A percentile compares a stretch with the other conserved stretches of the same genome.
phyloP scores from a whole-genome alignment of 2,888 invertebrate species.

The Coenonympha arcania region DNA sequence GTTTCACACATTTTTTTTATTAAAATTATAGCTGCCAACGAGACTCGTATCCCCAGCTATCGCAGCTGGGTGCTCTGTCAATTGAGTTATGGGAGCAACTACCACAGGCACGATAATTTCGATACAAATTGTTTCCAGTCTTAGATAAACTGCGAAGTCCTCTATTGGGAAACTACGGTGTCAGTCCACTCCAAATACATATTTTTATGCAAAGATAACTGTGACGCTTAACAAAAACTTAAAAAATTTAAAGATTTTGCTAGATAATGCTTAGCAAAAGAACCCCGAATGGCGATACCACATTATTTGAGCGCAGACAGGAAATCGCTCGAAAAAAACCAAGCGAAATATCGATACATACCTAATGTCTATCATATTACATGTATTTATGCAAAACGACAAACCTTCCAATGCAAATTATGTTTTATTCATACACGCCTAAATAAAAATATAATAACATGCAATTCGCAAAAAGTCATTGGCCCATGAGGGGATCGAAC shows the following conservation, averaged over 20 bases:
- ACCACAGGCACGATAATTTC: no score
- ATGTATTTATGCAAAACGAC: constrained; percentile 22
- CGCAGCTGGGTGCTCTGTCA: no score
- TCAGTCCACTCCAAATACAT: no score
- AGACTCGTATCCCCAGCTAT: no score
- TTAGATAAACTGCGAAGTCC: no score
- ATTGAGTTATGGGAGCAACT: no score
- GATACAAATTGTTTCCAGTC: no score
- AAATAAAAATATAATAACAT: constrained; percentile 18
- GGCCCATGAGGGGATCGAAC: constrained; percentile 38
- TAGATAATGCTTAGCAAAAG: neutral
- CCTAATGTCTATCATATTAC: constrained; percentile 15
- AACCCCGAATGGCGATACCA: constrained; percentile 3
- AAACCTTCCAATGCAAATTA: constrained; percentile 23
- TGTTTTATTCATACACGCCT: constrained; percentile 13
- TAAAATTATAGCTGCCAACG: no score
- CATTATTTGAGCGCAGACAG: constrained; percentile 10
- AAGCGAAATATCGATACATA: constrained; percentile 5
- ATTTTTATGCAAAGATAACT: no score
- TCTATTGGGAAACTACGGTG: no score
- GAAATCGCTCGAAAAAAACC: constrained; percentile 19
- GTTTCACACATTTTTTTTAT: no score
- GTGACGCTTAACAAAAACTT: neutral
- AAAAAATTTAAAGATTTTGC: neutral
- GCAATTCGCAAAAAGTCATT: constrained; percentile 25